Evolutionary conservation across 2,113 vertebrate genomes (phyloP).

Genomic region (Prietella phreatophila): DNA sequence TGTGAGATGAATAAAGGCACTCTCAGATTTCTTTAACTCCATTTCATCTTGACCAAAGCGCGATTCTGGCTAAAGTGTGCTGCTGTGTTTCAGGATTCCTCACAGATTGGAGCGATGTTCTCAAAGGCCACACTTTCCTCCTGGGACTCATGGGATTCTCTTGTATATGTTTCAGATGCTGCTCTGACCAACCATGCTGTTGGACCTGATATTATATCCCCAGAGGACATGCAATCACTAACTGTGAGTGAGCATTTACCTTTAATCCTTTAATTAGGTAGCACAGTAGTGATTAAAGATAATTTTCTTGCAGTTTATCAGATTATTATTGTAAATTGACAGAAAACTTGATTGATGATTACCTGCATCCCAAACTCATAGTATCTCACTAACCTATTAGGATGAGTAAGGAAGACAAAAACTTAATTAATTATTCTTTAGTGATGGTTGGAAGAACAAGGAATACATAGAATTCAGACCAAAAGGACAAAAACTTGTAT

Average conservation of each 20-base stretch:
- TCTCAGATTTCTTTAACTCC: slow-evolving; percentile 29
- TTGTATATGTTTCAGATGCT: slow-evolving; percentile 59
- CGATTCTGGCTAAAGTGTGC: slow-evolving; percentile 8
- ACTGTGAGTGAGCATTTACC: slow-evolving; percentile 48
- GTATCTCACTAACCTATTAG: not conserved
- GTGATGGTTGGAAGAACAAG: not conserved
- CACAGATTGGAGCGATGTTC: slow-evolving; percentile 50
- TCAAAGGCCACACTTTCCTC: slow-evolving; percentile 49
- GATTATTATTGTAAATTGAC: not conserved
- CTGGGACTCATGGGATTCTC: slow-evolving; percentile 57
- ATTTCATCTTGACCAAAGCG: slow-evolving; percentile 31
- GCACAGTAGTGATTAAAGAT: not conserved
- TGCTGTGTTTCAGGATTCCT: not conserved
- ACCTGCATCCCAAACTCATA: not conserved
- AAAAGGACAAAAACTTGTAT: not conserved
- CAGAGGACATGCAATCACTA: slow-evolving; percentile 56
- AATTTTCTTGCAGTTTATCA: not conserved
- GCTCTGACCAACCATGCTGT: slow-evolving; percentile 43
- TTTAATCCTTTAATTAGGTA: not conserved
- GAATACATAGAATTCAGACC: not conserved
- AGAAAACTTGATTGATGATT: not conserved
- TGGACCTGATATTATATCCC: slow-evolving; percentile 33
- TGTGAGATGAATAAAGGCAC: slow-evolving; percentile 37
- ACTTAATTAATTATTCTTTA: not conserved
- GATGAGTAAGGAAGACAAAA: not conserved